Percentiles rank a stretch among this genome's conserved stretches.
These are phyloP conservation scores for Tragopan temminckii DNA, from an alignment of 2,797 vertebrate genomes.

Conservation along the genomic window DNA sequence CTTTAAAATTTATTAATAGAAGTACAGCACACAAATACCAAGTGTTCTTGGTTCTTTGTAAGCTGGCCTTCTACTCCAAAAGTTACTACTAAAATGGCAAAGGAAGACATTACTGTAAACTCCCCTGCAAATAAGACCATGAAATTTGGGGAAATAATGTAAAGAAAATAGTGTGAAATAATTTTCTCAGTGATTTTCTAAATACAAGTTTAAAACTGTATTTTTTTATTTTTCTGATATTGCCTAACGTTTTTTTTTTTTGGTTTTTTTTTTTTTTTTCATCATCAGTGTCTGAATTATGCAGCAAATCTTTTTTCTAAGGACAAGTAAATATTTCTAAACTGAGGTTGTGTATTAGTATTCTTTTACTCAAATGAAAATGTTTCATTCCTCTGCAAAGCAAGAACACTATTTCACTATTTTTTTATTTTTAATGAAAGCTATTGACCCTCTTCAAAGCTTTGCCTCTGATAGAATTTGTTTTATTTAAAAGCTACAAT, in stretches of 20 bases:
- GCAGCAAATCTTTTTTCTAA: neutral
- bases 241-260: neutral
- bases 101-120: neutral
- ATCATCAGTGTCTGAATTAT: neutral
- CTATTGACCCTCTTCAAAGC: neutral
- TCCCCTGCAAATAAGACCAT: neutral
- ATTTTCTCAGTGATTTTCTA: neutral
- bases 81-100: neutral
- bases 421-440: neutral
- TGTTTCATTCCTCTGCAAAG: neutral
- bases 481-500: neutral
- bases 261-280: neutral
- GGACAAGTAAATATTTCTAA: neutral
- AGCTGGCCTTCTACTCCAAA: neutral
- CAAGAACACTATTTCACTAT: neutral
- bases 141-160: too few relatives aligned
- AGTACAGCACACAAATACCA: neutral
- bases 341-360: neutral
- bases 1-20: neutral
- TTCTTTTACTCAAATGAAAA: neutral
- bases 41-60: neutral
- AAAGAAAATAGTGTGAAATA: neutral
- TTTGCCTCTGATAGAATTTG: neutral
- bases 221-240: neutral
- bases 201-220: neutral